Conservation (phyloP, 2,888 invertebrate species). For the Dolichomitus sp. region DNA sequence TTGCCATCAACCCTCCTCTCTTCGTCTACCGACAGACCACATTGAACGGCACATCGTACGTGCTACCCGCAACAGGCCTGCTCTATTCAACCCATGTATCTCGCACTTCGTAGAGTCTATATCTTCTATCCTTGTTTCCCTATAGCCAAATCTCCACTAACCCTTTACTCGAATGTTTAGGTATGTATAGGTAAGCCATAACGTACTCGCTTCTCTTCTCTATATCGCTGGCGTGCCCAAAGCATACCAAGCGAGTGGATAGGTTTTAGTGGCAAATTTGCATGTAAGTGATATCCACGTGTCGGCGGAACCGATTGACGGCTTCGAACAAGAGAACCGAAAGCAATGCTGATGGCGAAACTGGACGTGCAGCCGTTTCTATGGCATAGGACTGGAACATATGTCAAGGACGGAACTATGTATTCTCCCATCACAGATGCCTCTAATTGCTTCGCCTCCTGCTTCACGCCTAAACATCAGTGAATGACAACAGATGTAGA, state of each 20-base stretch:
- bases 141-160: slow-evolving; percentile 11
- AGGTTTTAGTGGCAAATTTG: slow-evolving; percentile 79
- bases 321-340: slow-evolving; percentile 73
- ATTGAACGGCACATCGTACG: slow-evolving; percentile 38
- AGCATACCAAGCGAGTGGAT: slow-evolving; percentile 16
- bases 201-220: slow-evolving; percentile 70
- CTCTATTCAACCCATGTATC: slow-evolving; percentile 44
- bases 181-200: slow-evolving; percentile 67
- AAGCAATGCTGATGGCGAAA: slow-evolving; percentile 11
- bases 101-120: slow-evolving; percentile 16
- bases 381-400: slow-evolving; percentile 5
- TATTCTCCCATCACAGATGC: slow-evolving; percentile 22
- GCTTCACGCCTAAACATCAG: slow-evolving; percentile 2
- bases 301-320: slow-evolving; percentile 82
- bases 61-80: slow-evolving; percentile 34
- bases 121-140: slow-evolving; percentile 32
- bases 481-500: not conserved
- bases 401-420: slow-evolving; percentile 4
- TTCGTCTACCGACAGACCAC: slow-evolving; percentile 48
- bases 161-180: slow-evolving; percentile 44
- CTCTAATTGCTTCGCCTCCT: slow-evolving; percentile 18
- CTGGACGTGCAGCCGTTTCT: slow-evolving; percentile 8
- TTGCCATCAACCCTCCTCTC: slow-evolving; percentile 64
- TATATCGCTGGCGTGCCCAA: not conserved
- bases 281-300: slow-evolving; percentile 83